These are phyloP conservation scores for Ochropacha duplaris DNA, from an alignment of 2,888 invertebrate genomes.

Conservation along the genomic window DNA sequence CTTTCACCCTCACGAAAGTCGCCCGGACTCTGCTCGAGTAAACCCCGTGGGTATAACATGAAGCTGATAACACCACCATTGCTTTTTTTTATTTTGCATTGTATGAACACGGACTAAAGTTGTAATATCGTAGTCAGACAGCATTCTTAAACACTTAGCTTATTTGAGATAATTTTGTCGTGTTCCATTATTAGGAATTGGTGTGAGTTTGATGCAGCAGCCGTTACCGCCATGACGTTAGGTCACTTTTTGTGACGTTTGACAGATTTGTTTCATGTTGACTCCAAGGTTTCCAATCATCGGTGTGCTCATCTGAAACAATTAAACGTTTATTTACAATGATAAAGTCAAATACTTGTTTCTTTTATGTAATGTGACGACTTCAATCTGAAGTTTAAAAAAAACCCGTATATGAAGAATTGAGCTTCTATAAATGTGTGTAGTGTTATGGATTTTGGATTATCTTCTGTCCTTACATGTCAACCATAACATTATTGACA, in stretches of 20 bases:
- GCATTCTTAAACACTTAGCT: background rate
- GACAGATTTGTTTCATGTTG: background rate
- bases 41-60: constrained; percentile 40
- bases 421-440: too few species aligned
- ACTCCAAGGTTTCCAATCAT: constrained; percentile 2
- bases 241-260: too few species aligned
- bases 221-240: background rate
- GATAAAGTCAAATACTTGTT: background rate
- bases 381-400: too few species aligned
- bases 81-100: background rate
- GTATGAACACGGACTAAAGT: background rate
- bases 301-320: constrained; percentile 1
- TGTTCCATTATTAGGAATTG: background rate
- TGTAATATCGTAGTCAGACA: background rate
- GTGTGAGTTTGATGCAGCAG: background rate
- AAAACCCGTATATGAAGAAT: too few species aligned
- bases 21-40: constrained; percentile 73
- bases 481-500: too few species aligned
- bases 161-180: background rate
- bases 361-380: too few species aligned
- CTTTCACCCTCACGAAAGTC: constrained; percentile 83
- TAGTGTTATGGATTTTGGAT: too few species aligned
- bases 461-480: too few species aligned
- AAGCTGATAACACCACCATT: constrained; percentile 50
- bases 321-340: background rate